These are phyloP conservation scores for Carettochelys insculpta DNA, from an alignment of 2,113 vertebrate genomes.

Conservation along the genomic window DNA sequence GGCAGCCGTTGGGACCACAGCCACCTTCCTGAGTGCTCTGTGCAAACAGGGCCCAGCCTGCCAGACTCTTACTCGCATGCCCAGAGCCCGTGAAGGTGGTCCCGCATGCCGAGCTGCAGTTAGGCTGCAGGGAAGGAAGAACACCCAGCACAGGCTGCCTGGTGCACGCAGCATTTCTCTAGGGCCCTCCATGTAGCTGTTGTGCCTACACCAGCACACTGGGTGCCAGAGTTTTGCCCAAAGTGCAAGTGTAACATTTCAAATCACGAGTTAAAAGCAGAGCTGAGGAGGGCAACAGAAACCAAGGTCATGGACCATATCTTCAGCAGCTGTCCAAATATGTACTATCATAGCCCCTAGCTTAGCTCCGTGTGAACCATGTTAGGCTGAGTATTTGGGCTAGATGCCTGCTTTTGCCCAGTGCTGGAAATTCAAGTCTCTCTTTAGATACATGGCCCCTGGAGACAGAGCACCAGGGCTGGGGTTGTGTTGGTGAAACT, in stretches of 20 bases:
- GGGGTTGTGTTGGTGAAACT: slow-evolving; percentile 18
- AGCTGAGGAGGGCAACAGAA: background rate
- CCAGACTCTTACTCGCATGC: background rate
- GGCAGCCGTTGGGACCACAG: background rate
- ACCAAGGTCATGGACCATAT: background rate
- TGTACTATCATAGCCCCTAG: background rate
- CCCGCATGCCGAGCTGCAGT: background rate
- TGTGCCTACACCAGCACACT: background rate
- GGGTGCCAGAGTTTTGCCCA: background rate
- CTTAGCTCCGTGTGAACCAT: background rate
- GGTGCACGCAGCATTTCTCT: background rate
- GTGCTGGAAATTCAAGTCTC: background rate
- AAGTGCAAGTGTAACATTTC: background rate
- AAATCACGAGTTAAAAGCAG: background rate
- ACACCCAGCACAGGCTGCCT: background rate
- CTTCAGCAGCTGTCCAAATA: background rate
- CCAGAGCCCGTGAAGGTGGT: background rate
- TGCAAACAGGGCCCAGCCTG: rapidly evolving
- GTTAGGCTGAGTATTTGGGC: background rate
- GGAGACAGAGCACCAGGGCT: background rate
- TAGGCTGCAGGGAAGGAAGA: background rate
- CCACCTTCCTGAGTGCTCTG: background rate
- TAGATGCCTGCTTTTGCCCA: background rate
- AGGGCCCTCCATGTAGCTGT: background rate
- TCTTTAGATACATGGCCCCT: background rate